Conservation (phyloP, 2,797 vertebrate genomes). For the Pseudochirops cupreus region DNA sequence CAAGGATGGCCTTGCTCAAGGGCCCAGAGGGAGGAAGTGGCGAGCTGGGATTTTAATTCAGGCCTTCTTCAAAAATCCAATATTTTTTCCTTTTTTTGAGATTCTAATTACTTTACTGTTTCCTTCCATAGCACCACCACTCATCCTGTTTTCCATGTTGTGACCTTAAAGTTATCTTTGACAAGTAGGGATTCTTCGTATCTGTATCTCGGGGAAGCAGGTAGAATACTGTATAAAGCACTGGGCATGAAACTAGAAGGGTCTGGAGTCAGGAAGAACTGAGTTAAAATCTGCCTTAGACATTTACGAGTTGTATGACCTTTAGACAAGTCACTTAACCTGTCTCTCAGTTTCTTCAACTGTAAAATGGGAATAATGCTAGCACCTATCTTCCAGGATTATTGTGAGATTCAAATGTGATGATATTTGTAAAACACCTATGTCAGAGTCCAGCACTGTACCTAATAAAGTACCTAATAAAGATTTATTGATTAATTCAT, state of each 20-base stretch:
- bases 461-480: background rate
- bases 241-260: background rate
- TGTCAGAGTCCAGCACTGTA: background rate
- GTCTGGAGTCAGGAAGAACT: background rate
- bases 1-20: background rate
- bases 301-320: background rate
- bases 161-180: background rate
- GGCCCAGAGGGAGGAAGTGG: background rate
- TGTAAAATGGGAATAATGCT: background rate
- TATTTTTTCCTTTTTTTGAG: background rate
- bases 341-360: background rate
- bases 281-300: background rate
- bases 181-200: background rate
- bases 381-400: background rate
- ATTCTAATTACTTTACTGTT: background rate
- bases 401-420: background rate
- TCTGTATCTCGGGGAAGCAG: background rate
- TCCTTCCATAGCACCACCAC: background rate
- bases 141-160: background rate
- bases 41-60: background rate
- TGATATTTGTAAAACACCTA: background rate
- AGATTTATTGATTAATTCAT: background rate
- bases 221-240: background rate
- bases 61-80: background rate
- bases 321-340: background rate